Conservation (phyloP, 2,113 vertebrate genomes). For the Rhineura floridana region DNA sequence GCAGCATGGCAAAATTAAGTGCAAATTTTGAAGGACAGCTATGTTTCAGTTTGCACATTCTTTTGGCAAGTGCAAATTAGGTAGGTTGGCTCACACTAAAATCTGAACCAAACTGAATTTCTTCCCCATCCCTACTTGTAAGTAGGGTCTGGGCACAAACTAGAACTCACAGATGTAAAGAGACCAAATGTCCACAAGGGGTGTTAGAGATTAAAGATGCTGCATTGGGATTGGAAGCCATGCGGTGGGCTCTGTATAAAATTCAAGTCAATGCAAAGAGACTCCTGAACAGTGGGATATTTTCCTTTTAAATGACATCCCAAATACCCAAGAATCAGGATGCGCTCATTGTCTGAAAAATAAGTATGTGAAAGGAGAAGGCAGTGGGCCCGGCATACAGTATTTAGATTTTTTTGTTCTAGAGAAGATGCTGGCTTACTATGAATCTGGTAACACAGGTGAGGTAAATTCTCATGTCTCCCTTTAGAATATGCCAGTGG, state of each 20-base stretch:
- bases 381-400: not conserved
- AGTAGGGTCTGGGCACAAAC: no score
- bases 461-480: slow-evolving; percentile 46
- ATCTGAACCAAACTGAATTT: no score
- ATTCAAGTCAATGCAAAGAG: not conserved
- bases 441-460: not conserved
- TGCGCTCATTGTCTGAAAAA: not conserved
- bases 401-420: slow-evolving; percentile 13
- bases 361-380: slow-evolving; percentile 6
- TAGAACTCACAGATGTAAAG: not conserved
- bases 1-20: no score
- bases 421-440: slow-evolving; percentile 54
- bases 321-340: not conserved
- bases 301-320: not conserved
- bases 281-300: not conserved
- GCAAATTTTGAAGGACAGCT: no score
- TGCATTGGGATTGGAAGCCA: not conserved
- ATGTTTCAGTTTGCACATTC: no score
- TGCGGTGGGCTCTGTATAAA: not conserved
- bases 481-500: slow-evolving; percentile 39
- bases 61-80: no score
- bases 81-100: no score
- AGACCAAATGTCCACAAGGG: not conserved
- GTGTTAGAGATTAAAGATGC: not conserved
- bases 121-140: no score